A percentile compares a stretch with the other conserved stretches of the same genome.
Evolutionary conservation across 2,797 vertebrate species (phyloP).

Genomic region (Florisuga fusca): DNA sequence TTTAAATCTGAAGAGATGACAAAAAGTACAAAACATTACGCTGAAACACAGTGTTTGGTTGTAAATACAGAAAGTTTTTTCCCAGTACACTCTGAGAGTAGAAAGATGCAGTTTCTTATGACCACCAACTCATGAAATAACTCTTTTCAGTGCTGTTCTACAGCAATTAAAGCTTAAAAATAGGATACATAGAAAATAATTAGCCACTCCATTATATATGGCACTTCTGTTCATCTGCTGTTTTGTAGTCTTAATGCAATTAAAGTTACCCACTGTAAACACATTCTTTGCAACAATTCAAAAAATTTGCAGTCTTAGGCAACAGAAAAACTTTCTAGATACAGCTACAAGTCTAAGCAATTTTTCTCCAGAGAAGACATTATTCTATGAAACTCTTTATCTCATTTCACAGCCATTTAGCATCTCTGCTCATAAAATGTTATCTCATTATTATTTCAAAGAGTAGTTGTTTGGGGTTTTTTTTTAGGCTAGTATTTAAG

Average conservation of each 20-base stretch:
- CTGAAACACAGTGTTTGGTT: background rate
- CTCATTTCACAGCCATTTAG: background rate
- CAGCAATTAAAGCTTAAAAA: background rate
- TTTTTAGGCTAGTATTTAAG: background rate
- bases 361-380: background rate
- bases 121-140: background rate
- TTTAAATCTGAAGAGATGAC: background rate
- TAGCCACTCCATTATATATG: background rate
- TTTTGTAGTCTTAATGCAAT: conserved; percentile 2
- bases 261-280: background rate
- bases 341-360: background rate
- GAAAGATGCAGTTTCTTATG: background rate
- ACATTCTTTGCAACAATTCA: background rate
- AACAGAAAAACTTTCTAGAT: background rate
- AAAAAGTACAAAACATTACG: background rate
- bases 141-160: background rate
- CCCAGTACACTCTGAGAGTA: background rate
- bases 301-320: background rate
- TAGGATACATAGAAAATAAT: background rate
- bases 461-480: background rate
- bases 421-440: background rate
- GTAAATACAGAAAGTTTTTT: background rate
- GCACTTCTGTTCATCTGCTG: background rate
- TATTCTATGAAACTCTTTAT: background rate
- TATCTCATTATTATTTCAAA: background rate